phyloP scores from a whole-genome alignment of 2,888 invertebrate species.

The Chrysopilus asiliformis region DNA sequence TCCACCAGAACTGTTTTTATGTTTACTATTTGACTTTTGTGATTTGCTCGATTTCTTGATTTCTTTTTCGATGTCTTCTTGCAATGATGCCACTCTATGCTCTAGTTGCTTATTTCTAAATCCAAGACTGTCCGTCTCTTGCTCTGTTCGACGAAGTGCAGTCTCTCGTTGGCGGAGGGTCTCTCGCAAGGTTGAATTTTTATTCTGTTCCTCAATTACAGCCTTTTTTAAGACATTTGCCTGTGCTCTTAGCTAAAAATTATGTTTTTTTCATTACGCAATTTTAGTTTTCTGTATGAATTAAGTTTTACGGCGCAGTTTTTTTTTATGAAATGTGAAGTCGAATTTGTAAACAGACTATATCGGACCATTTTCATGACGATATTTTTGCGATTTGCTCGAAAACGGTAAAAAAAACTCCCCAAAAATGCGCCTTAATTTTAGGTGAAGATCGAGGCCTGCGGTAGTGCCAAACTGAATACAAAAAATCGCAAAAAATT shows the following conservation, averaged over 20 bases:
- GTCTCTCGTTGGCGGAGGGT: constrained; percentile 73
- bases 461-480: too few relatives aligned
- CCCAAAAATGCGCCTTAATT: too few relatives aligned
- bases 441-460: too few relatives aligned
- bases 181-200: constrained; percentile 61
- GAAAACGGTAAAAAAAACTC: too few relatives aligned
- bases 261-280: not conserved
- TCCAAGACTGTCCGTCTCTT: constrained; percentile 85
- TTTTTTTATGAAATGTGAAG: too few relatives aligned
- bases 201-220: constrained; percentile 80
- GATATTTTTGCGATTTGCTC: too few relatives aligned
- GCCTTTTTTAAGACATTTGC: constrained; percentile 86
- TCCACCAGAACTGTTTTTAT: constrained; percentile 25
- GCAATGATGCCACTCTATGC: constrained; percentile 78
- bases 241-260: constrained; percentile 70
- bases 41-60: constrained; percentile 38
- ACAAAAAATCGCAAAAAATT: too few relatives aligned
- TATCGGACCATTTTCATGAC: too few relatives aligned
- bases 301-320: too few relatives aligned
- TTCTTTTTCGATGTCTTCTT: constrained; percentile 64
- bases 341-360: too few relatives aligned
- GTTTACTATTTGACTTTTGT: constrained; percentile 32
- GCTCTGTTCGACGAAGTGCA: constrained; percentile 64
- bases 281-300: too few relatives aligned
- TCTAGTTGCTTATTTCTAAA: constrained; percentile 90